These are phyloP conservation scores for Agrypnia vestita DNA, from an alignment of 1,140 invertebrate species.

Conservation along the genomic window DNA sequence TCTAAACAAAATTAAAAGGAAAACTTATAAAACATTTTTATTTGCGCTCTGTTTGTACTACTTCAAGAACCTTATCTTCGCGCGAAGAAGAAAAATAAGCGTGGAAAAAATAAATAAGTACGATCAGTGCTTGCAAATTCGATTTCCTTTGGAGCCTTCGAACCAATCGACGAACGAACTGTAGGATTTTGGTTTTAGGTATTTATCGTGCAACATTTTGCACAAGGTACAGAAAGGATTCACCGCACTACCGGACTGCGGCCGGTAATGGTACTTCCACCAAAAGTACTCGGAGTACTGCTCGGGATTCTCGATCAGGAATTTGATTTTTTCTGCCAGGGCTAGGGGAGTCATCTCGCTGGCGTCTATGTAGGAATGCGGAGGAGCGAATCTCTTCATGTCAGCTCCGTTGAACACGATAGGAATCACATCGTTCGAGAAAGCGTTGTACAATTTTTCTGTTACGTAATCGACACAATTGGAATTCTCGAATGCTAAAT, in stretches of 20 bases:
- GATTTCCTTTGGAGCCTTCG: background rate
- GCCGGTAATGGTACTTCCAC: constrained; percentile 66
- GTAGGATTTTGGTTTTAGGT: background rate
- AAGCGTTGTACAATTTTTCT: constrained; percentile 73
- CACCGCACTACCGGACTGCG: background rate
- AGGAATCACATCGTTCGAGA: constrained; percentile 70
- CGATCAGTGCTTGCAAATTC: too few species aligned
- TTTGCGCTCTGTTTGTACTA: too few species aligned
- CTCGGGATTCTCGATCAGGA: constrained; percentile 66
- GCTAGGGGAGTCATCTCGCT: too few species aligned
- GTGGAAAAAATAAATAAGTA: too few species aligned
- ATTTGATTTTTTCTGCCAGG: constrained; percentile 73
- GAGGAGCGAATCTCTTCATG: constrained; percentile 71
- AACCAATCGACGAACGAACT: constrained; percentile 16
- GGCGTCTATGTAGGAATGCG: constrained; percentile 78
- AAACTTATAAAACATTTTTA: too few species aligned
- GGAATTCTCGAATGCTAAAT: constrained; percentile 78
- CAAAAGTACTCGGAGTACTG: constrained; percentile 73
- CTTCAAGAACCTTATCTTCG: too few species aligned
- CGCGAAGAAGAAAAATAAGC: too few species aligned
- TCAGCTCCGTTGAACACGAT: constrained; percentile 75
- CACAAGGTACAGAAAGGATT: constrained; percentile 27
- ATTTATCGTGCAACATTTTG: constrained; percentile 11
- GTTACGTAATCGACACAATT: constrained; percentile 75
- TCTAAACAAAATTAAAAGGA: too few species aligned